Conservation (phyloP, 2,888 invertebrate species). For the Drosophila rubida region DNA sequence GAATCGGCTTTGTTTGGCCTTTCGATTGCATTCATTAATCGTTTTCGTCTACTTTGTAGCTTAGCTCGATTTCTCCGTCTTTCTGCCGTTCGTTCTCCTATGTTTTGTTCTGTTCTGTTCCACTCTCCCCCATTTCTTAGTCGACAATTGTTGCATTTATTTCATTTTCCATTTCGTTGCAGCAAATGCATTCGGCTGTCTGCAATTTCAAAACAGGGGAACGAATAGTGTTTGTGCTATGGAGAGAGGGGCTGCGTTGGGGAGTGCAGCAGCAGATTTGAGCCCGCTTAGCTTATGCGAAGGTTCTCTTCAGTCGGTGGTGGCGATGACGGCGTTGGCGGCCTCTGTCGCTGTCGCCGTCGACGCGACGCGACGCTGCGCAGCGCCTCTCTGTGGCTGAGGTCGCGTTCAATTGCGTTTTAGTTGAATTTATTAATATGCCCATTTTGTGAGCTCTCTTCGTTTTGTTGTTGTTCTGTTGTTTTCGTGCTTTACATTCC, state of each 20-base stretch:
- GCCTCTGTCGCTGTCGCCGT: background rate
- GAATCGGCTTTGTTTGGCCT: constrained; percentile 6
- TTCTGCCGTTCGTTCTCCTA: background rate
- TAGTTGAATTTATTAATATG: constrained; percentile 72
- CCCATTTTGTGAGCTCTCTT: constrained; percentile 46
- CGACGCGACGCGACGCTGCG: background rate
- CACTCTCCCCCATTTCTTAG: constrained; percentile 26
- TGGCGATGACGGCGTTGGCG: constrained; percentile 13
- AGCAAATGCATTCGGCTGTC: constrained; percentile 28
- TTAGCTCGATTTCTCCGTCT: constrained; percentile 7
- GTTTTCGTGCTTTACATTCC: constrained; percentile 41
- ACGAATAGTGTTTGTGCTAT: constrained; percentile 13
- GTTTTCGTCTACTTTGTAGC: constrained; percentile 47
- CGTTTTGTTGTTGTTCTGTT: constrained; percentile 7
- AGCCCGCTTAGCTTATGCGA: constrained; percentile 71
- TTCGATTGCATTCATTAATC: constrained; percentile 44
- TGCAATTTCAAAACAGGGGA: constrained; percentile 48
- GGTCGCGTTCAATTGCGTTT: constrained; percentile 69
- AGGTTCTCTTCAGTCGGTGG: constrained; percentile 51
- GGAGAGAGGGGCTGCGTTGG: constrained; percentile 28
- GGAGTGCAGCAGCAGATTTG: constrained; percentile 57
- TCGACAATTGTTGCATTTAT: constrained; percentile 66
- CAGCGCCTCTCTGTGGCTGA: constrained; percentile 31
- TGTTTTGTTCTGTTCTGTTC: constrained; percentile 3
- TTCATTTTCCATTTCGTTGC: constrained; percentile 64